These are phyloP conservation scores for Phorcus lineatus DNA, from an alignment of 2,888 invertebrate species.

Conservation along the genomic window DNA sequence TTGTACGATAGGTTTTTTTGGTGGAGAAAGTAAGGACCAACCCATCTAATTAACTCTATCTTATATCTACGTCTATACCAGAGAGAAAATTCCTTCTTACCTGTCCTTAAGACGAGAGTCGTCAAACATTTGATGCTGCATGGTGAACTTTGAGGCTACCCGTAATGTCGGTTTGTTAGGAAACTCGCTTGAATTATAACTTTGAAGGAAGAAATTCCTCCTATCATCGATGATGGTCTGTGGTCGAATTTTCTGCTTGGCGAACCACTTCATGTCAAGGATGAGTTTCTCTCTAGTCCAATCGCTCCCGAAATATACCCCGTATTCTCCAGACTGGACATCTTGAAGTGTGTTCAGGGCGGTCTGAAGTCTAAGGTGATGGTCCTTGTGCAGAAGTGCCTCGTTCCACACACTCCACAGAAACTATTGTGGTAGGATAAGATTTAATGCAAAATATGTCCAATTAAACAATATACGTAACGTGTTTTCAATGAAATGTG, in stretches of 20 bases:
- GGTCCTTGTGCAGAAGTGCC: not conserved
- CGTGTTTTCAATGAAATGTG: too few relatives aligned
- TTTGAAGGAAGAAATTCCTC: not conserved
- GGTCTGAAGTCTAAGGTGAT: not conserved
- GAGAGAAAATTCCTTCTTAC: not conserved
- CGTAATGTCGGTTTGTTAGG: not conserved
- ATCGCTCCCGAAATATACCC: not conserved
- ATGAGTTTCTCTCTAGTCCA: not conserved
- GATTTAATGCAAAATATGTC: too few relatives aligned
- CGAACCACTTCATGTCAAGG: not conserved
- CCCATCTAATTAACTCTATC: too few relatives aligned
- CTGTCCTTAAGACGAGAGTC: not conserved
- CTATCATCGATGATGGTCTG: not conserved
- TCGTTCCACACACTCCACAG: constrained; percentile 16
- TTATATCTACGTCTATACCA: not conserved
- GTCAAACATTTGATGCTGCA: not conserved
- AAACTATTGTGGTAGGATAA: not conserved
- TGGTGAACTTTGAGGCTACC: not conserved
- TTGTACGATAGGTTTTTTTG: too few relatives aligned
- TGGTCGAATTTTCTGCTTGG: not conserved
- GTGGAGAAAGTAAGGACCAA: too few relatives aligned
- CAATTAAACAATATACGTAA: too few relatives aligned
- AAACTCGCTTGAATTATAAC: not conserved
- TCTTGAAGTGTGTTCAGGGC: not conserved
- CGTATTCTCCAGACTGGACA: not conserved